Conservation (phyloP, 2,113 vertebrate genomes). For the Mesembrinibis cayennensis region DNA sequence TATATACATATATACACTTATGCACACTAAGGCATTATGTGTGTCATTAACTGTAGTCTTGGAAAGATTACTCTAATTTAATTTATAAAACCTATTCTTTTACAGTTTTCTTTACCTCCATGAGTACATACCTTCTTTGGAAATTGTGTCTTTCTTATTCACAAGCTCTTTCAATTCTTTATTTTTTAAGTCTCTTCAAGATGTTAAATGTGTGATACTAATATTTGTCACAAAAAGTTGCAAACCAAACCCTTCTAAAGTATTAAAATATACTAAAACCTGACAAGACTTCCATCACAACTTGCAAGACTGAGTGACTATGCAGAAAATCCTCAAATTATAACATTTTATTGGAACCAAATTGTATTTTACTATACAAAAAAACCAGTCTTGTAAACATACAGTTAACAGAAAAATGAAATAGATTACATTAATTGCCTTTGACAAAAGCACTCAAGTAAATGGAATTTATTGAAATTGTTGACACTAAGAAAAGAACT, state of each 20-base stretch:
- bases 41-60: neutral
- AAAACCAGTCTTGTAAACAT: neutral
- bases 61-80: neutral
- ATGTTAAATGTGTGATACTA: neutral
- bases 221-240: neutral
- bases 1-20: neutral
- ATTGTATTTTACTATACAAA: neutral
- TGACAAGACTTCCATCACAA: neutral
- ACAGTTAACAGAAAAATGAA: slow-evolving; percentile 11
- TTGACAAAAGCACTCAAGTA: slow-evolving; percentile 44
- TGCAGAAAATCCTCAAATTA: neutral
- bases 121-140: neutral
- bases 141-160: neutral
- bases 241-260: neutral
- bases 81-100: neutral
- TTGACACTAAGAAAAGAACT: slow-evolving; percentile 16
- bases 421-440: slow-evolving; percentile 43
- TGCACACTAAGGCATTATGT: neutral
- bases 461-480: slow-evolving; percentile 50
- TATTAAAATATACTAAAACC: neutral
- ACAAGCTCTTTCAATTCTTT: neutral
- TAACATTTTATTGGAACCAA: neutral
- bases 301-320: neutral
- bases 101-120: neutral
- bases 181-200: neutral